These are phyloP conservation scores for Cyclura pinguis DNA, from an alignment of 2,797 vertebrate species.

Conservation along the genomic window DNA sequence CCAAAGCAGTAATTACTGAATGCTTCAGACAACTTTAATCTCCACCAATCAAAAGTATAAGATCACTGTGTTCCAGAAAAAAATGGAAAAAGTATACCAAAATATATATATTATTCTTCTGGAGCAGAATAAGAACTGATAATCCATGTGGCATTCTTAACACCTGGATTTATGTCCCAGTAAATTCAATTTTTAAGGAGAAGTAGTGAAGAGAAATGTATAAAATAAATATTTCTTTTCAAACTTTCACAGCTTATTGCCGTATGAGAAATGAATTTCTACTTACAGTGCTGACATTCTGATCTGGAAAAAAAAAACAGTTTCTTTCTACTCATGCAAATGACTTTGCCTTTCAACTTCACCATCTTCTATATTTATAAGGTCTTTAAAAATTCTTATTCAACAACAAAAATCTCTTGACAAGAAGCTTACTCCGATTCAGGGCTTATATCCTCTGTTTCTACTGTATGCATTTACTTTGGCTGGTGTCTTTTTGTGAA, in stretches of 20 bases:
- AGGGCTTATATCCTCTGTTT: not conserved
- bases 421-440: not conserved
- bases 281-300: not conserved
- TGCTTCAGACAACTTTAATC: not conserved
- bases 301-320: not conserved
- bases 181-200: constrained; percentile 21
- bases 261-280: constrained; percentile 8
- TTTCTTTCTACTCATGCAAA: constrained; percentile 14
- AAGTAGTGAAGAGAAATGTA: not conserved
- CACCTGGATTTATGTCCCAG: not conserved
- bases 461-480: not conserved
- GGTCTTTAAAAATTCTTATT: constrained; percentile 4
- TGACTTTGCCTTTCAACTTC: constrained; percentile 11
- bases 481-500: not conserved
- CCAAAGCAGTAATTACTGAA: not conserved
- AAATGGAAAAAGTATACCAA: not conserved
- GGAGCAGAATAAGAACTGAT: not conserved
- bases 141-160: not conserved
- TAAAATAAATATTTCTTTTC: constrained; percentile 15
- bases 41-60: not conserved
- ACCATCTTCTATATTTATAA: constrained; percentile 12
- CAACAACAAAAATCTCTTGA: not conserved
- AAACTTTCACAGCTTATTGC: constrained; percentile 14
- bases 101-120: not conserved
- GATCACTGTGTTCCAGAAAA: not conserved